Base-by-base conservation (phyloP, 2,113 vertebrate species). In the Conger conger region DNA sequence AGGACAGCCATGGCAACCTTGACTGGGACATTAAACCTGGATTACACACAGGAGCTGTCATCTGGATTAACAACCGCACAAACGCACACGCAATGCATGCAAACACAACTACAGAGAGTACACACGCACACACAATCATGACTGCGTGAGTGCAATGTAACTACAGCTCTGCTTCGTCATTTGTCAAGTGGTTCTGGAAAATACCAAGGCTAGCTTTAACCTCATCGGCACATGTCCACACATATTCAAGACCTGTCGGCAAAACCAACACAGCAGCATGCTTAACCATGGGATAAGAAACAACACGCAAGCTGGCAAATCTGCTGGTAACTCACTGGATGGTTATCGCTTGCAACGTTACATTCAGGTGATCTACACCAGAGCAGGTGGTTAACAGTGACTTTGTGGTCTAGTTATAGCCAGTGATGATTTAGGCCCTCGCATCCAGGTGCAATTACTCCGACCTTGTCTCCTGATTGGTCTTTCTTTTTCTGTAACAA, bases 1-100 rank as follows among this genome's bases (percentile, higher is more conserved):
- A 94, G 91, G 88, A 86, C 90, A 93, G 84, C 7, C 80, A 54
- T 30, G 77, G 60, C 17, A 84, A 87, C 87, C 86, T 87, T 79
- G 20, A 81, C 9, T 3, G 37, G 53, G 84, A 35, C 20, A 76
- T 13, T 35, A 33, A 23, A 50, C n/a, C 53, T 54, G 53, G 45
- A 63, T 63, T 42, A 82, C 20, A 79, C 33, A 20, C 76, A 79
- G 30, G 45, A 60, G 78, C 76, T 60, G 37, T 63, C 36, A 33
- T 68, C 82, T 76, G 38, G 82, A 83, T 83, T 76, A 83, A 6
- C 35, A 40, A 68, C 30, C 18, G n/a, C 8, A 82, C 30, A 82
- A 18, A 82, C 54, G 6, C 20, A 50, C 45, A 82, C n/a, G 11
- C 80, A 4, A 37, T 82, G 45, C 7, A 82, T 45, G 16, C 9